Percentiles rank a stretch among this genome's conserved stretches.
Evolutionary conservation across 2,797 vertebrate species (phyloP).

Genomic region (Sebastes goodei): DNA sequence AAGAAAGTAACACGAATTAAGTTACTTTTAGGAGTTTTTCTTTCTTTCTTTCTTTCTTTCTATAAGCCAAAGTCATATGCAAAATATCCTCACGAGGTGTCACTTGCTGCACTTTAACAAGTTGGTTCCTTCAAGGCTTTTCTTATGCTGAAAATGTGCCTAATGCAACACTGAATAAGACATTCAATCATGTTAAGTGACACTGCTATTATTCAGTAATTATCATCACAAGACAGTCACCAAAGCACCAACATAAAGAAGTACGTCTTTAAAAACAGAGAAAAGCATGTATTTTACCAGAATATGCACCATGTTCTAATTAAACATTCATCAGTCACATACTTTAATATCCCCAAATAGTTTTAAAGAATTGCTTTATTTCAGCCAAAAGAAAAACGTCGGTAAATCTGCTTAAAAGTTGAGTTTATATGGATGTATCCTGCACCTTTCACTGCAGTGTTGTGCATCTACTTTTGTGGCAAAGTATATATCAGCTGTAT

Average conservation of each 20-base stretch:
- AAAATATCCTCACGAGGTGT: slow-evolving; percentile 14
- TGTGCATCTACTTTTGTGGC: not conserved
- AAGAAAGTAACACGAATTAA: not conserved
- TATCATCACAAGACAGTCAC: not conserved
- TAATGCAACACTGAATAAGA: not conserved
- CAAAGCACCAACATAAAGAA: not conserved
- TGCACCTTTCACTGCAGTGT: not conserved
- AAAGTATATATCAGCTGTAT: not conserved
- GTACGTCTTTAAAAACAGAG: not conserved
- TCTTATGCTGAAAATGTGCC: not conserved
- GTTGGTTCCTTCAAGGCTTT: not conserved
- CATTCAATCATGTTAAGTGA: not conserved
- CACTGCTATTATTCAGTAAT: not conserved
- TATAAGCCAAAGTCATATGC: slow-evolving; percentile 5
- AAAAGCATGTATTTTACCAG: not conserved
- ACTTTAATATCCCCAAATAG: not conserved
- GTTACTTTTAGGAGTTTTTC: not conserved
- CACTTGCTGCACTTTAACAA: slow-evolving; percentile 15
- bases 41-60: not conserved
- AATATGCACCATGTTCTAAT: not conserved
- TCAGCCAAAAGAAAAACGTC: not conserved
- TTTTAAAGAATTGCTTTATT: not conserved
- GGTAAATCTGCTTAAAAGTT: not conserved
- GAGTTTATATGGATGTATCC: not conserved
- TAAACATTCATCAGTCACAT: not conserved